Percentiles rank a stretch among this genome's conserved stretches.
These are phyloP conservation scores for Argynnis bischoffii DNA, from an alignment of 2,888 invertebrate genomes.

Conservation along the genomic window DNA sequence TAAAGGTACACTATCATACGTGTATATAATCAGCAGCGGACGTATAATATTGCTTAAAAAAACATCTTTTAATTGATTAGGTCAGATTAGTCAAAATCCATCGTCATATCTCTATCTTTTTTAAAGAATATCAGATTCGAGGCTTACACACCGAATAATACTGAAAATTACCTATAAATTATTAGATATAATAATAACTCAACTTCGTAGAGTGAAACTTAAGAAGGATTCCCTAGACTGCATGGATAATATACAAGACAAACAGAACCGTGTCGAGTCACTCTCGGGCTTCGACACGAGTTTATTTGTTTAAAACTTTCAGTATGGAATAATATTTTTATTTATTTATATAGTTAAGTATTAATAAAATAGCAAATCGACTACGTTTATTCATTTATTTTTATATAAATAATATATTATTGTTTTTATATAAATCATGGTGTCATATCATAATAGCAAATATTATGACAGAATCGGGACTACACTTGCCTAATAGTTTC, in stretches of 20 bases:
- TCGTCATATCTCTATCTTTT: no score
- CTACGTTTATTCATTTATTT: background rate
- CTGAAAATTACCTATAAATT: background rate
- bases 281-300: slow-evolving; percentile 57
- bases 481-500: no score
- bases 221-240: slow-evolving; percentile 41
- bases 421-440: background rate
- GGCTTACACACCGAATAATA: no score
- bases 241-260: slow-evolving; percentile 63
- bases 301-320: slow-evolving; percentile 64
- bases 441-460: no score
- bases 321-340: slow-evolving; percentile 62
- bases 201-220: slow-evolving; percentile 25
- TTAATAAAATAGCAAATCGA: slow-evolving; percentile 56
- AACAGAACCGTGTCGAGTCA: slow-evolving; percentile 62
- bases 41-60: no score
- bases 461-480: no score
- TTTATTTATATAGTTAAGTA: slow-evolving; percentile 54
- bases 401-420: background rate
- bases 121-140: no score
- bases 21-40: no score
- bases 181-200: background rate
- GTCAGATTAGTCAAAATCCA: no score
- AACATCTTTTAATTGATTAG: no score
- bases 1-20: no score